phyloP scores from a whole-genome alignment of 2,113 vertebrate genomes.

The Anhinga anhinga region DNA sequence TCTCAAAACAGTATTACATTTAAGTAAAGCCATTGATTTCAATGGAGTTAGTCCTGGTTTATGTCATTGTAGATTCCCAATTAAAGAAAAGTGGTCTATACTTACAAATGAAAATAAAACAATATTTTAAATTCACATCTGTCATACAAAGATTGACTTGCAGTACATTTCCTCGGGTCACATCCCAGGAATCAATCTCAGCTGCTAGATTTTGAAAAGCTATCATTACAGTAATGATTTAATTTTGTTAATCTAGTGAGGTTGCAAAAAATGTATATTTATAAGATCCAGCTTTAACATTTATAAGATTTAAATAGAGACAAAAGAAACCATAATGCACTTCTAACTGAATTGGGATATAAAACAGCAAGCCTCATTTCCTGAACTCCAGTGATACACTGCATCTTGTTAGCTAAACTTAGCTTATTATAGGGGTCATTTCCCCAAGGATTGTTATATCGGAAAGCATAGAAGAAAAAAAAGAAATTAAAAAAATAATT shows the following conservation, averaged over 20 bases:
- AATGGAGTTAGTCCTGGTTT: not conserved
- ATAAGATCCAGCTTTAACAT: not conserved
- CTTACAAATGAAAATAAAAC: not conserved
- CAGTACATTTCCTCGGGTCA: not conserved
- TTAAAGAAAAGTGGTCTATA: not conserved
- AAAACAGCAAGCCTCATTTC: conserved; percentile 18
- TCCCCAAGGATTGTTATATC: not conserved
- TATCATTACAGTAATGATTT: not conserved
- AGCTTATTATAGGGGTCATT: not conserved
- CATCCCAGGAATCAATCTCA: not conserved
- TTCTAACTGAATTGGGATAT: conserved; percentile 5
- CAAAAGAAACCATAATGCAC: conserved; percentile 4
- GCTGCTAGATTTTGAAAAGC: not conserved
- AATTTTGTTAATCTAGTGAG: not conserved
- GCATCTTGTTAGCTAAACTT: not conserved
- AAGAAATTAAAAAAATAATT: not conserved
- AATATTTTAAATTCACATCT: not conserved
- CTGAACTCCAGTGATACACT: not conserved
- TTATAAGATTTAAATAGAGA: conserved; percentile 27
- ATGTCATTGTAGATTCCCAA: not conserved
- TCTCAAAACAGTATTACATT: not conserved
- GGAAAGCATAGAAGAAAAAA: not conserved
- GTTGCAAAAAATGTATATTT: conserved; percentile 7
- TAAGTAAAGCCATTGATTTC: not conserved
- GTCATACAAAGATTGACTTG: not conserved